phyloP scores from a whole-genome alignment of 2,797 vertebrate genomes.

The Lacerta viridis region DNA sequence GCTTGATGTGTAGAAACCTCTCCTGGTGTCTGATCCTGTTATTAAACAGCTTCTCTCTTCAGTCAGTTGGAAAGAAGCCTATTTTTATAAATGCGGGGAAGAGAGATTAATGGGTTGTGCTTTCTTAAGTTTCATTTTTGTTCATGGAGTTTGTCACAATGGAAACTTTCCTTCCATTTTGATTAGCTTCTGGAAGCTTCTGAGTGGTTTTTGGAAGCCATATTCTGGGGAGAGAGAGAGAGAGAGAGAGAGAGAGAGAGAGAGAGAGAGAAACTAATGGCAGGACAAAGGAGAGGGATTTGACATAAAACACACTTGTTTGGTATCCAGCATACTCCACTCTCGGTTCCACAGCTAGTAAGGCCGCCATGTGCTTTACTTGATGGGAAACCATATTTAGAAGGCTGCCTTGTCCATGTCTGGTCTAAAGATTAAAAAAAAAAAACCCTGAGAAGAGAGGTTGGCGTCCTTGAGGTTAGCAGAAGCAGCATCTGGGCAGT shows the following conservation, averaged over 20 bases:
- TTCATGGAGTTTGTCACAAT: conserved; percentile 9
- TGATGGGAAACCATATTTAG: too few species aligned
- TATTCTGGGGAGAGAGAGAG: background rate
- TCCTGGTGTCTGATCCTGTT: conserved; percentile 10
- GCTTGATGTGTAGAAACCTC: conserved; percentile 18
- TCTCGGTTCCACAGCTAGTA: too few species aligned
- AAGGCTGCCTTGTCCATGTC: too few species aligned
- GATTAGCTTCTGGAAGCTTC: conserved; percentile 5
- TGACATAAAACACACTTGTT: background rate
- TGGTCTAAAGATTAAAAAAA: too few species aligned
- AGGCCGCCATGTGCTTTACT: too few species aligned
- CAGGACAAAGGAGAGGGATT: background rate
- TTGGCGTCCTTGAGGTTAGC: too few species aligned
- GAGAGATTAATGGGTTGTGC: conserved; percentile 15
- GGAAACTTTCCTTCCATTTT: conserved; percentile 14
- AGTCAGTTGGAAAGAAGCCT: background rate
- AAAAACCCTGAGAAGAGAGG: too few species aligned
- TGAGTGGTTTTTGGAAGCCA: background rate
- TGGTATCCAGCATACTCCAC: background rate
- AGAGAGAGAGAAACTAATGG: background rate
- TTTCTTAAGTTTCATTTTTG: background rate
- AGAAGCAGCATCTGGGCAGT: too few species aligned
- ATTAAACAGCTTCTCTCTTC: conserved; percentile 32
- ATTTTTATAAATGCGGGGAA: background rate
- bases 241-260: too few species aligned